A percentile compares a stretch with the other conserved stretches of the same genome.
phyloP scores from a whole-genome alignment of 2,888 invertebrate genomes.

The Lasioglossum leucozonium region DNA sequence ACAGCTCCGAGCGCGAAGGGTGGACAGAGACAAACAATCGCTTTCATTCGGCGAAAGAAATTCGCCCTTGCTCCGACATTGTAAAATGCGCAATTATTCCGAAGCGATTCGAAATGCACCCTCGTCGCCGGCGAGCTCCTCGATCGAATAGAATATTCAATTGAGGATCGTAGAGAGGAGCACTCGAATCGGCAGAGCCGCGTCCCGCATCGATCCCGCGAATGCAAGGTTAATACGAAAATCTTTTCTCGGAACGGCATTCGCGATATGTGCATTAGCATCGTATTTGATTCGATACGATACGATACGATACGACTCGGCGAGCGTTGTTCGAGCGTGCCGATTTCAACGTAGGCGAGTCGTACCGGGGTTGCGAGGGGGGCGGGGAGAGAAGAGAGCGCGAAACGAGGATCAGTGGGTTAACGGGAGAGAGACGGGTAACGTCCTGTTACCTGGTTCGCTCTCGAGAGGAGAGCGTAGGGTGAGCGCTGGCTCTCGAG shows the following conservation, averaged over 20 bases:
- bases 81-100: neutral
- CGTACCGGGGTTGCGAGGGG: neutral
- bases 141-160: slow-evolving; percentile 8
- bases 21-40: no score
- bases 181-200: neutral
- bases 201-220: neutral
- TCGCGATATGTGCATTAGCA: neutral
- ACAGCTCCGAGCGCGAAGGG: no score
- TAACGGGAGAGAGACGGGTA: slow-evolving; percentile 46
- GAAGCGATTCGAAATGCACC: neutral
- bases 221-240: slow-evolving; percentile 13
- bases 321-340: neutral
- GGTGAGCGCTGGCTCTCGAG: slow-evolving; percentile 14
- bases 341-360: neutral
- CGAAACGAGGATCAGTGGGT: slow-evolving; percentile 21
- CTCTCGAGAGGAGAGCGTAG: slow-evolving; percentile 14
- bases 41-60: no score
- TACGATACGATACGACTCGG: neutral
- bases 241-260: neutral
- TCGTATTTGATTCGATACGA: neutral
- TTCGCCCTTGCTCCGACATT: neutral
- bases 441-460: slow-evolving; percentile 43
- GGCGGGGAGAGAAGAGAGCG: neutral
- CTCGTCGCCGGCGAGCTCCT: neutral
- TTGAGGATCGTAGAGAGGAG: neutral